Evolutionary conservation across 2,797 vertebrate genomes (phyloP), one percentile per base, ranked within the genome.

Genomic region (Enteromius unitaeniatus): DNA sequence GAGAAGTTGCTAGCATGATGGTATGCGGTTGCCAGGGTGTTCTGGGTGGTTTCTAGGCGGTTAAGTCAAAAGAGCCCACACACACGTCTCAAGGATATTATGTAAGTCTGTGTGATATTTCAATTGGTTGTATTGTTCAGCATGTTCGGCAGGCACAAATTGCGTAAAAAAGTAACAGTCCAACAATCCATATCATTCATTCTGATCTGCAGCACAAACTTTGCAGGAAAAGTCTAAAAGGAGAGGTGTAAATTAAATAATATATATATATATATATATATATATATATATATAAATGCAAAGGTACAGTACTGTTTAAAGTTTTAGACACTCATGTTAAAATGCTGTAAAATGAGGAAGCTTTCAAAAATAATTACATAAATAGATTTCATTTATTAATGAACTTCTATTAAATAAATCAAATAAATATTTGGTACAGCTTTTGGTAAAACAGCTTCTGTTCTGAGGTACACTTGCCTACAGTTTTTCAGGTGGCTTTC

Each of bases 41-140:
- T 53, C 47, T 69, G 47, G 34, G n/a, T 26, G 31, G n/a, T 80
- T 69, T 26, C 34, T 55, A 68, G 3, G 17, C 40, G 64, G 64
- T 79, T 69, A 79, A 68, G 34, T 79, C 45, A 69, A 65, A 76
- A 76, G 4, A 58, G 53, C 73, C 51, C 47, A 75, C 72, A 51
- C 58, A 26, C n/a, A 64, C 14, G 58, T 31, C 76, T 78, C n/a
- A 1, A 14, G 34, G 77, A 79, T 79, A 31, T 34, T 79, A 55
- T 17, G 14, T 26, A 60, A 60, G 37, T 37, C 51, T 5, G 72
- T 74, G 28, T 14, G 19, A n/a, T 26, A 17, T 76, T 60, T 26
- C 53, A 55, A 42, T 37, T 4, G n/a, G 49, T 37, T 75, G 14
- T n/a, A 37, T 21, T 23, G 31, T 75, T 34, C 14, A 2, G 34